These are phyloP conservation scores for Trichogramma evanescens DNA, from an alignment of 2,888 invertebrate species.

Conservation along the genomic window DNA sequence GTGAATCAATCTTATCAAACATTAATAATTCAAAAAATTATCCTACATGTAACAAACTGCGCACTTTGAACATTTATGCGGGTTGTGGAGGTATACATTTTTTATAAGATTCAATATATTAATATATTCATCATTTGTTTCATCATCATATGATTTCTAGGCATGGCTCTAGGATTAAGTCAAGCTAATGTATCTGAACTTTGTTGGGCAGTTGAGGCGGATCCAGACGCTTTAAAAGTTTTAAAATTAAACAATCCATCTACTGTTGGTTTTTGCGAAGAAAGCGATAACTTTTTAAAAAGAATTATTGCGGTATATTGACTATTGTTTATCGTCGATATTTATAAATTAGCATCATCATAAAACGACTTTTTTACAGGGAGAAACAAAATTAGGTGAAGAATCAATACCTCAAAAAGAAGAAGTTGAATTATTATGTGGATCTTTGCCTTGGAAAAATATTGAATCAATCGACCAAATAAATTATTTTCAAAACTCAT, in stretches of 20 bases:
- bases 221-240: constrained; percentile 70
- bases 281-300: constrained; percentile 67
- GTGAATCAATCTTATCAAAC: constrained; percentile 43
- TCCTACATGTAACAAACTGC: constrained; percentile 51
- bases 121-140: neutral
- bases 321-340: neutral
- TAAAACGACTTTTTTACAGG: constrained; percentile 34
- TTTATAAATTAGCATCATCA: neutral
- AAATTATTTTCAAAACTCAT: constrained; percentile 76
- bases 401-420: constrained; percentile 64
- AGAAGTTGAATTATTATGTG: constrained; percentile 75
- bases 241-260: constrained; percentile 68
- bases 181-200: constrained; percentile 63
- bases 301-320: constrained; percentile 56
- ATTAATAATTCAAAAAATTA: constrained; percentile 35
- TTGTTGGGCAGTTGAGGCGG: constrained; percentile 75
- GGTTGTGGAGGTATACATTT: constrained; percentile 65
- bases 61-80: constrained; percentile 74
- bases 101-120: neutral
- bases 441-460: constrained; percentile 83
- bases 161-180: constrained; percentile 67
- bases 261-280: constrained; percentile 68
- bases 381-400: constrained; percentile 50
- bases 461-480: constrained; percentile 85
- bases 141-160: constrained; percentile 31